Evolutionary conservation across 2,888 invertebrate genomes (phyloP).

Genomic region (Liopterus haemorrhoidalis): DNA sequence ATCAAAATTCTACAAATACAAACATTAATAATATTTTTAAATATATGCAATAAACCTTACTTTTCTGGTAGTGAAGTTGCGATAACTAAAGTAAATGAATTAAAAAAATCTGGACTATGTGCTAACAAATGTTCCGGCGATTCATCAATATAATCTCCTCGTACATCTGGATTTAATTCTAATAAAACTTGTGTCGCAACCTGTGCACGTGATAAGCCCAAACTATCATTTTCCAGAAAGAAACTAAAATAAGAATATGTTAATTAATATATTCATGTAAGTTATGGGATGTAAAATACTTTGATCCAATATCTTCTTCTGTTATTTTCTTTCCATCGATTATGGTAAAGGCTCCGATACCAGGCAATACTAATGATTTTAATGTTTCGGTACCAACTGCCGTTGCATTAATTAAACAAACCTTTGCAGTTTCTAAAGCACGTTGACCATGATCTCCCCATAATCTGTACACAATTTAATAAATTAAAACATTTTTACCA

Average conservation of each 20-base stretch:
- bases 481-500: too few relatives aligned
- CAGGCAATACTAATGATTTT: slow-evolving; percentile 92
- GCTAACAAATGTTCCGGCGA: slow-evolving; percentile 75
- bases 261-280: slow-evolving; percentile 7
- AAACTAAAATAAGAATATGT: slow-evolving; percentile 56
- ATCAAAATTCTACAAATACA: slow-evolving; percentile 56
- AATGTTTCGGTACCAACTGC: slow-evolving; percentile 91
- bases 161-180: slow-evolving; percentile 89
- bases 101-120: slow-evolving; percentile 84
- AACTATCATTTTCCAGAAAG: slow-evolving; percentile 75
- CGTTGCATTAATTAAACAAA: slow-evolving; percentile 91
- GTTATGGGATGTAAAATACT: slow-evolving; percentile 51
- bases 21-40: slow-evolving; percentile 11
- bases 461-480: slow-evolving; percentile 52
- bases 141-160: slow-evolving; percentile 89
- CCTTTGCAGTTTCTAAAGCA: slow-evolving; percentile 78
- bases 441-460: slow-evolving; percentile 99
- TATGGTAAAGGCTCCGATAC: slow-evolving; percentile 86
- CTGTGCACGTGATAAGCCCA: slow-evolving; percentile 80
- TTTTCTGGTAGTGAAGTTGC: slow-evolving; percentile 72
- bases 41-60: slow-evolving; percentile 41
- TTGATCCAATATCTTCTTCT: slow-evolving; percentile 89
- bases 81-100: slow-evolving; percentile 80
- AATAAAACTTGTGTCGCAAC: slow-evolving; percentile 74
- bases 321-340: slow-evolving; percentile 82